A percentile compares a stretch with the other conserved stretches of the same genome.
phyloP scores from a whole-genome alignment of 2,888 invertebrate species.

The Noctua comes region DNA sequence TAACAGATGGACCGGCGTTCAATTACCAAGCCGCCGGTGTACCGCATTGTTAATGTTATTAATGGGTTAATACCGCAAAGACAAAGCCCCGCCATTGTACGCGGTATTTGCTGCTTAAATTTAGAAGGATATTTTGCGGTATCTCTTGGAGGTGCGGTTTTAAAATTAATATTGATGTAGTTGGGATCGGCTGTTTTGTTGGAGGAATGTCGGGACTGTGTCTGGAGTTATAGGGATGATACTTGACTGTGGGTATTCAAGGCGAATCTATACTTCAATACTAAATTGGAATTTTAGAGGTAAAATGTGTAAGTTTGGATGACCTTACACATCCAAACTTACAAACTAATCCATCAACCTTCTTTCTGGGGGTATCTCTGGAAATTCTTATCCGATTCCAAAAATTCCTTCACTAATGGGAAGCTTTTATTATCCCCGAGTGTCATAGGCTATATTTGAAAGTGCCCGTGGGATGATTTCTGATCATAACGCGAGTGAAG shows the following conservation, averaged over 20 bases:
- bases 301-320: too few relatives aligned
- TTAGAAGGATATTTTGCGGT: conserved; percentile 65
- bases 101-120: conserved; percentile 66
- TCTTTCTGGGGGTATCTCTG: neutral
- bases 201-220: neutral
- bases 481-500: neutral
- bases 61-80: conserved; percentile 81
- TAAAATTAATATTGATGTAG: conserved; percentile 67
- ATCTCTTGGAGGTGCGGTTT: conserved; percentile 61
- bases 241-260: neutral
- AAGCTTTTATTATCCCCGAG: too few relatives aligned
- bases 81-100: conserved; percentile 75
- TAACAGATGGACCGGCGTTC: conserved; percentile 80
- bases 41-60: conserved; percentile 84
- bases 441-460: neutral
- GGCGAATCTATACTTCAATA: neutral
- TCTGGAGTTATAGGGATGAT: too few relatives aligned
- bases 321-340: too few relatives aligned
- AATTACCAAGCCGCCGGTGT: conserved; percentile 75
- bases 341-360: neutral
- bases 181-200: conserved; percentile 24
- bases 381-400: too few relatives aligned
- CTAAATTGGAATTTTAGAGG: neutral
- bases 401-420: neutral
- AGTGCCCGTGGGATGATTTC: neutral